A percentile compares a stretch with the other conserved stretches of the same genome.
Evolutionary conservation across 2,888 invertebrate genomes (phyloP).

Genomic region (Drosophila subquinaria): DNA sequence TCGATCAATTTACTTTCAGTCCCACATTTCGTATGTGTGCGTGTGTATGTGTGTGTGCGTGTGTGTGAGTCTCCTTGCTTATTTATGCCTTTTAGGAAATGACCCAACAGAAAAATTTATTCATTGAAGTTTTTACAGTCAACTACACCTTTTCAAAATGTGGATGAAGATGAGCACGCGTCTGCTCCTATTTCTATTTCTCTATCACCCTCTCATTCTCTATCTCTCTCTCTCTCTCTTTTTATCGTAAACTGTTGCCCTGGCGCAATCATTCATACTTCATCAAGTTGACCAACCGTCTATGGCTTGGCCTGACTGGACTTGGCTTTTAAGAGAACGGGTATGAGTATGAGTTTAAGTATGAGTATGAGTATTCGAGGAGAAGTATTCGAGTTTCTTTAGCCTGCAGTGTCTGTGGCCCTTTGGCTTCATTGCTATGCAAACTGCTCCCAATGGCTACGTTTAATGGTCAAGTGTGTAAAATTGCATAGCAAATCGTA

Average conservation of each 20-base stretch:
- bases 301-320: conserved; percentile 43
- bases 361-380: not conserved
- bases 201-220: not conserved
- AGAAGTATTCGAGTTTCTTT: conserved; percentile 37
- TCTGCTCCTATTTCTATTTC: conserved; percentile 7
- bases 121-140: conserved; percentile 83
- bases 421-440: conserved; percentile 76
- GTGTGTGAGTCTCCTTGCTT: conserved; percentile 51
- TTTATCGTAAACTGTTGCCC: conserved; percentile 29
- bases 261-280: conserved; percentile 80
- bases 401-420: conserved; percentile 31
- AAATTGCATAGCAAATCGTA: conserved; percentile 82
- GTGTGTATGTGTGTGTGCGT: conserved; percentile 10
- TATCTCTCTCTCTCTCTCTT: not conserved
- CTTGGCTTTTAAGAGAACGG: conserved; percentile 35
- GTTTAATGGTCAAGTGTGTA: conserved; percentile 83
- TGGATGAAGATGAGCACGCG: conserved; percentile 60
- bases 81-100: conserved; percentile 72
- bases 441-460: conserved; percentile 83
- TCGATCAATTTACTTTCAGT: conserved; percentile 71
- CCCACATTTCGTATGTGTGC: conserved; percentile 32
- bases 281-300: conserved; percentile 78
- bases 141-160: conserved; percentile 80
- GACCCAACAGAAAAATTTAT: conserved; percentile 75
- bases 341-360: not conserved